A percentile compares a stretch with the other conserved stretches of the same genome.
Conservation (phyloP, 64 coral and sea anemone genomes). For the Astreopora myriophthalma region DNA sequence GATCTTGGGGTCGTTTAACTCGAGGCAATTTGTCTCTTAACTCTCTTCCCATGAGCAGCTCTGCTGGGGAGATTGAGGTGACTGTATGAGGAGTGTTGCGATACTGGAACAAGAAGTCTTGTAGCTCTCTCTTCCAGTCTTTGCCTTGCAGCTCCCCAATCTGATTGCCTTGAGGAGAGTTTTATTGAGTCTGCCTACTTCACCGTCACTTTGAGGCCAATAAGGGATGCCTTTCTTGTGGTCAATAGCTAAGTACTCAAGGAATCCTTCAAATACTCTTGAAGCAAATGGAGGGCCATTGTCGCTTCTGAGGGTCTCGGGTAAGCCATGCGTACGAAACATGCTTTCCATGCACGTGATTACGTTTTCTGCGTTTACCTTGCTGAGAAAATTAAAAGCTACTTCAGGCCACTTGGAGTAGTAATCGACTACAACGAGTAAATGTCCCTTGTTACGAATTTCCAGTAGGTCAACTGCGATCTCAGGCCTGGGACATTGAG, state of each 20-base stretch:
- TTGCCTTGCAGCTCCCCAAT: conserved; percentile 16
- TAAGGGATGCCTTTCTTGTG: conserved; percentile 65
- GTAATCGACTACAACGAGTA: conserved; percentile 54
- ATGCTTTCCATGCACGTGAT: conserved; percentile 66
- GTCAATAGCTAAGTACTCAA: conserved; percentile 22
- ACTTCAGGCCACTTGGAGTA: conserved; percentile 58
- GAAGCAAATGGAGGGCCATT: conserved; percentile 72
- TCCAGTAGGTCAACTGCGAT: conserved; percentile 52
- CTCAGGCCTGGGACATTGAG: conserved; percentile 51
- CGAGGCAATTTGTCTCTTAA: conserved; percentile 39
- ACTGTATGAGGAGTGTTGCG: conserved; percentile 55
- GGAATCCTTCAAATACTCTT: conserved; percentile 51
- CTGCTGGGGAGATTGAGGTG: conserved; percentile 33
- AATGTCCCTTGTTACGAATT: conserved; percentile 50
- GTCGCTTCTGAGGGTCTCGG: conserved; percentile 46
- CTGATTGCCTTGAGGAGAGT: conserved; percentile 33
- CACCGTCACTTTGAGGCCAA: conserved; percentile 69
- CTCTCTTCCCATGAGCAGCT: conserved; percentile 58
- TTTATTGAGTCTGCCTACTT: conserved; percentile 38
- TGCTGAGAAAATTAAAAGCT: conserved; percentile 43
- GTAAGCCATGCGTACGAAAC: conserved; percentile 62
- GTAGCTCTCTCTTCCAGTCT: conserved; percentile 36
- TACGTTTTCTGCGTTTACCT: conserved; percentile 50
- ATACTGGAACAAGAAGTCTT: conserved; percentile 57
- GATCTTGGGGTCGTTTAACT: background rate